These are phyloP conservation scores for Synaphobranchus kaupii DNA, from an alignment of 2,797 vertebrate genomes.

Conservation along the genomic window DNA sequence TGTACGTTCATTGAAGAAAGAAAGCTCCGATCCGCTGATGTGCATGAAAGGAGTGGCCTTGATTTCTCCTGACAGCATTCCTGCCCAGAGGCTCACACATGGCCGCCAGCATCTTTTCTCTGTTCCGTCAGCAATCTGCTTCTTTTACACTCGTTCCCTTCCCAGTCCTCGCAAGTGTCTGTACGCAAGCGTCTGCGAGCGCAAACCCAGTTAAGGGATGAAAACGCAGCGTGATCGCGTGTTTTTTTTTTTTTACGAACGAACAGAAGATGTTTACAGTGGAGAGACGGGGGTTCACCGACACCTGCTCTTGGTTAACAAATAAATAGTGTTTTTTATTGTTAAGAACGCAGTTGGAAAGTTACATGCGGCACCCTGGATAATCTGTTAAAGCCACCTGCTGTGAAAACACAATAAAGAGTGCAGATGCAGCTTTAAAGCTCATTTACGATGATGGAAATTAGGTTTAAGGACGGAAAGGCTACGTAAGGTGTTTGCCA, in stretches of 20 bases:
- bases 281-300: not conserved
- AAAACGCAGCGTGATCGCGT: not conserved
- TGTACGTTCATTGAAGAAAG: not conserved
- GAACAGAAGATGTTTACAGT: slow-evolving; percentile 7
- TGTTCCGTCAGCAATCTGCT: not conserved
- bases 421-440: not conserved
- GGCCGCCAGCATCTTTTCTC: not conserved
- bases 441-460: not conserved
- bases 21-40: slow-evolving; percentile 7
- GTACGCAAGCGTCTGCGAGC: not conserved
- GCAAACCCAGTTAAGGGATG: not conserved
- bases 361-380: not conserved
- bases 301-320: not conserved
- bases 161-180: not conserved
- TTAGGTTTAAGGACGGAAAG: not conserved
- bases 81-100: not conserved
- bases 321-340: not conserved
- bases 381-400: slow-evolving; percentile 2
- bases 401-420: slow-evolving; percentile 1
- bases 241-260: not conserved
- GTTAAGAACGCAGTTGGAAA: not conserved
- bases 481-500: not conserved
- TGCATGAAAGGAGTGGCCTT: not conserved
- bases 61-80: slow-evolving; percentile 12
- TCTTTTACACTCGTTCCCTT: slow-evolving; percentile 7